phyloP scores from a whole-genome alignment of 1,140 invertebrate species.

The Harlomillsia oculata region DNA sequence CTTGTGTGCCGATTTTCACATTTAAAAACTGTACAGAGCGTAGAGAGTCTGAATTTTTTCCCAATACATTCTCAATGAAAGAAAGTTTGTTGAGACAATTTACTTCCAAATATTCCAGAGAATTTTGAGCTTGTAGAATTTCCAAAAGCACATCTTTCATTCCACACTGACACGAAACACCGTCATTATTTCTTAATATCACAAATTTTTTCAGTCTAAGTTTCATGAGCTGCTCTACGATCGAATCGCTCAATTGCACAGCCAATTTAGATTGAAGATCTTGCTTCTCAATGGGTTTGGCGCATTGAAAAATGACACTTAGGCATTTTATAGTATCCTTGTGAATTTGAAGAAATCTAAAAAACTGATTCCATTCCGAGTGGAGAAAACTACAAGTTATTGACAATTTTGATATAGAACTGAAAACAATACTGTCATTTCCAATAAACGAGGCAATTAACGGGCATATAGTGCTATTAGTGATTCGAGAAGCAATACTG shows the following conservation, averaged over 20 bases:
- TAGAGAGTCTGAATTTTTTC: background rate
- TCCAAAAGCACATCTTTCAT: slow-evolving; percentile 2
- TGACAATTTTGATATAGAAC: slow-evolving; percentile 1
- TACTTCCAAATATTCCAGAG: slow-evolving; percentile 1
- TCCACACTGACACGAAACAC: slow-evolving; percentile 1
- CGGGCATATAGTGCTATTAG: slow-evolving; percentile 1
- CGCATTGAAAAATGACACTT: slow-evolving; percentile 12
- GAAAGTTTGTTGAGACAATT: background rate
- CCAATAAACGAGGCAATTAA: slow-evolving; percentile 20
- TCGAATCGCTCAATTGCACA: background rate
- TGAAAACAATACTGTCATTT: slow-evolving; percentile 12
- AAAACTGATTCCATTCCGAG: slow-evolving; percentile 15
- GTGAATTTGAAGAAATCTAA: slow-evolving; percentile 15
- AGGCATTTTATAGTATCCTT: slow-evolving; percentile 5
- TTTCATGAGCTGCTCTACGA: background rate
- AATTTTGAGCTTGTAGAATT: slow-evolving; percentile 12
- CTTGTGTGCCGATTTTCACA: slow-evolving; percentile 5
- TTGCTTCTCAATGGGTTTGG: background rate
- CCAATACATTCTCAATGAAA: slow-evolving; percentile 10
- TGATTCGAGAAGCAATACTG: slow-evolving; percentile 5
- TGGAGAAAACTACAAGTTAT: slow-evolving; percentile 9
- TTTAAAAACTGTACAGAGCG: slow-evolving; percentile 6
- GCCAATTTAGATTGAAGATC: background rate
- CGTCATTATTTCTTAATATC: slow-evolving; percentile 2
- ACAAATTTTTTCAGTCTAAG: background rate